A percentile compares a stretch with the other conserved stretches of the same genome.
These are phyloP conservation scores for Bombus sibiricus DNA, from an alignment of 1,140 invertebrate species.

Conservation along the genomic window DNA sequence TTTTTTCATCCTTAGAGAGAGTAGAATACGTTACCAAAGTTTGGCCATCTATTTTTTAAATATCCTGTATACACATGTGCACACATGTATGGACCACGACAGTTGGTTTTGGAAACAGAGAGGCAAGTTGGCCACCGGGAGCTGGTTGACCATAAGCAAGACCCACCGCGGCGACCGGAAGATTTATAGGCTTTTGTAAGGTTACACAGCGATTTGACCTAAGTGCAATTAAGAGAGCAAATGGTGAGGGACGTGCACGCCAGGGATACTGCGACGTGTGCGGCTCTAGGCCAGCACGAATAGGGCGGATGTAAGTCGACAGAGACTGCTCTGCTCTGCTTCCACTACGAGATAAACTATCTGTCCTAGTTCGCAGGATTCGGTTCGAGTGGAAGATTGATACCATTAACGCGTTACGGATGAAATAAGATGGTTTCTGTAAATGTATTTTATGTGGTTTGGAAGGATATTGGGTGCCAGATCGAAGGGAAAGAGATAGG, in stretches of 20 bases:
- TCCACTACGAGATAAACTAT: neutral
- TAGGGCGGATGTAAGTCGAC: constrained; percentile 20
- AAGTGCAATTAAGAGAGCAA: constrained; percentile 53
- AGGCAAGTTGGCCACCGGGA: constrained; percentile 15
- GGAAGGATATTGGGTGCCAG: neutral
- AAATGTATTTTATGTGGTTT: neutral
- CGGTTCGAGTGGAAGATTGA: neutral
- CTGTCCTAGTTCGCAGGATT: neutral
- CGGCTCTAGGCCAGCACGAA: neutral
- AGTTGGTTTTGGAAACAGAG: constrained; percentile 27
- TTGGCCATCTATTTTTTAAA: neutral
- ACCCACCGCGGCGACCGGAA: constrained; percentile 35
- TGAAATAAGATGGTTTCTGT: neutral
- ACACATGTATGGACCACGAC: neutral
- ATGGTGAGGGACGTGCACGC: neutral
- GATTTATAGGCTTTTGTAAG: constrained; percentile 57
- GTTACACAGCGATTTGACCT: constrained; percentile 32
- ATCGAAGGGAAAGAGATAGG: neutral
- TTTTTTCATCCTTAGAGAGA: too few species aligned
- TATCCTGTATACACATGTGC: neutral
- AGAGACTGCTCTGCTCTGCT: neutral
- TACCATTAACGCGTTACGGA: neutral
- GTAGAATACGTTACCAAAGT: too few species aligned
- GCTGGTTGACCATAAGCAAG: constrained; percentile 47
- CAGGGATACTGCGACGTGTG: neutral